Evolutionary conservation across 2,888 invertebrate genomes (phyloP), one percentile per base, ranked within the genome.

Genomic region (Noctua janthe): DNA sequence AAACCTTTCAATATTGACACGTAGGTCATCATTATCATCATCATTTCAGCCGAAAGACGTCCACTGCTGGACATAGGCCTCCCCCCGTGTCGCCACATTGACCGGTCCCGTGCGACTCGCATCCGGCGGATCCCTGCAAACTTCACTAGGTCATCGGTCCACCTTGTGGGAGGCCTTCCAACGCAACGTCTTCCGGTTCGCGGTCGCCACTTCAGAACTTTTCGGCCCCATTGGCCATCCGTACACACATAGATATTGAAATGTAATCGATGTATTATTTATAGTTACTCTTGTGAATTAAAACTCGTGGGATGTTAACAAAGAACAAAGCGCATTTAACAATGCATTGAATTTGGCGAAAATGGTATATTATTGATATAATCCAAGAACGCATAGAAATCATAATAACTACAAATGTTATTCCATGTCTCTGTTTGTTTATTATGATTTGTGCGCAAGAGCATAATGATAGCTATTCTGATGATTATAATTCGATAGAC

Each of bases 361-460:
- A n/a, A 75, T 23, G 17, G 20, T 20, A 59, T 35, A 49, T 20
- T 47, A 7, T 51, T 17, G 11, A 77, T 8, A 10, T 51, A 49
- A n/a, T 2, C 51, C 8, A 56, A 17, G 8, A 43, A 10, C 7
- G 10, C 54, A 20, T 23, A 62, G 47, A 59, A n/a, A 64, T 73
- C 17, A 39, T 17, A 62, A 35, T 69, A 69, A 4, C 2, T 11
- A 47, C 17, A 62, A 39, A 70, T 54, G 47, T 70, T 83, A 49
- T 77, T 83, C 29, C 17, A 3, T 54, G 51, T 83, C 20, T 49
- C n/a, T 78, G 1, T 84, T 77, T 75, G 59, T 76, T 73, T 74
- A 71, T 67, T 67, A 7, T 59, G 66, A 56, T 71, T 62, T 67
- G n/a, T 77, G 66, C 77, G 77, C 62, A 74, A 56, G 64, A 64